A percentile compares a stretch with the other conserved stretches of the same genome.
Evolutionary conservation across 1,140 invertebrate species (phyloP).

Genomic region (Ips typographus): DNA sequence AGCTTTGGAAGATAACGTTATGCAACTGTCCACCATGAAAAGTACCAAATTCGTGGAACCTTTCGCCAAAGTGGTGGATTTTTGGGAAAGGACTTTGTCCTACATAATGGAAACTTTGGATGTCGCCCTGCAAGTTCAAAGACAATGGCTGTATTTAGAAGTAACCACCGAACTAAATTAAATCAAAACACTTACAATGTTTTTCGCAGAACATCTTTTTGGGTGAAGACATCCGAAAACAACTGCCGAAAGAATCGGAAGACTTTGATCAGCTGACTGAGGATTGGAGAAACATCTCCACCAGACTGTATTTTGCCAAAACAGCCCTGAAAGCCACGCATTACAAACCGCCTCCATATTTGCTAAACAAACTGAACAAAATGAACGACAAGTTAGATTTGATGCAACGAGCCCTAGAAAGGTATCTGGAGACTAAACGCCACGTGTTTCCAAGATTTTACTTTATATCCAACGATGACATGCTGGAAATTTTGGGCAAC

Average conservation of each 20-base stretch:
- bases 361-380: constrained; percentile 63
- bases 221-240: constrained; percentile 81
- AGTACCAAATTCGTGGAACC: constrained; percentile 83
- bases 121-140: constrained; percentile 72
- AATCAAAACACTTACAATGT: not conserved
- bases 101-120: constrained; percentile 78
- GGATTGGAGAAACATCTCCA: constrained; percentile 73
- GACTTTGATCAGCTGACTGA: constrained; percentile 72
- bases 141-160: constrained; percentile 80
- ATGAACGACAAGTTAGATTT: constrained; percentile 67
- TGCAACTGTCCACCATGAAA: constrained; percentile 79
- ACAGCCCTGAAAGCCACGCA: constrained; percentile 61
- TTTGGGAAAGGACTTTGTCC: constrained; percentile 79
- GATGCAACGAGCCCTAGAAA: constrained; percentile 73
- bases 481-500: constrained; percentile 81
- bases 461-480: constrained; percentile 87
- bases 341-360: constrained; percentile 57
- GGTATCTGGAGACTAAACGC: constrained; percentile 81
- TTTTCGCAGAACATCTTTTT: constrained; percentile 72
- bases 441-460: constrained; percentile 82
- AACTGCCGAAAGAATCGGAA: constrained; percentile 75
- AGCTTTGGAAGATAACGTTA: constrained; percentile 72
- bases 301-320: constrained; percentile 58
- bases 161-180: constrained; percentile 42
- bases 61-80: constrained; percentile 75